Evolutionary conservation across 2,113 vertebrate species (phyloP), one percentile per base, ranked within the genome.

Genomic region (Pangasianodon gigas): DNA sequence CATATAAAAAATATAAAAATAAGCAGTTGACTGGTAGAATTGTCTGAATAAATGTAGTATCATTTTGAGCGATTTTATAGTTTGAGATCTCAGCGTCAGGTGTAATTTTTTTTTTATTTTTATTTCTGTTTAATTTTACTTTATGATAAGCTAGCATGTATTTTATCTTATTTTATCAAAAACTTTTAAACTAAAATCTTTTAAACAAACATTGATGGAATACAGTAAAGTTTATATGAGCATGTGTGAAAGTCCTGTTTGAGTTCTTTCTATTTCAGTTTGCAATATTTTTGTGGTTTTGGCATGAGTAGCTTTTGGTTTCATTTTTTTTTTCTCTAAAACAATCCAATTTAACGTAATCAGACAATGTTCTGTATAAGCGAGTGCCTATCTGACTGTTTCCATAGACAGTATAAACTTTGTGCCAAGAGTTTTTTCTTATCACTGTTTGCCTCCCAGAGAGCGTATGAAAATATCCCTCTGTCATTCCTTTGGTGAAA

Each of bases 401-500:
- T 54, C 16, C 21, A 56, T 29, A 69, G 79, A 88, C 60, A 71
- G 24, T 71, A 24, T 83, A 56, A 84, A 71, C 46, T 58, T 74
- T 84, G 80, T 80, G 54, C 14, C 58, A 83, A 71, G 24, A 58
- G 51, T 84, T 84, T 21, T 54, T 83, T 83, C 62, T 88, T 88
- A 88, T 67, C 51, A 60, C 69, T 44, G 67, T 83, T 84, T 75
- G 16, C 81, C 52, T 60, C 51, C 3, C 6, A 46, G 26, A 14
- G 26, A 26, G 51, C 0, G 62, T n/a, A n/a, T 52, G 65, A 75
- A 56, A 71, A 71, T 74, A 71, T 60, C 89, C 29, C 67, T 21
- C 58, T 0, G 14, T 37, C 56, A 46, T 83, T 88, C 48, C 29
- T 83, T 88, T 71, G 65, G 65, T 52, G 24, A 48, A 69, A 86